Base-by-base conservation (phyloP, 2,113 vertebrate genomes). In the Pelecanus crispus region DNA sequence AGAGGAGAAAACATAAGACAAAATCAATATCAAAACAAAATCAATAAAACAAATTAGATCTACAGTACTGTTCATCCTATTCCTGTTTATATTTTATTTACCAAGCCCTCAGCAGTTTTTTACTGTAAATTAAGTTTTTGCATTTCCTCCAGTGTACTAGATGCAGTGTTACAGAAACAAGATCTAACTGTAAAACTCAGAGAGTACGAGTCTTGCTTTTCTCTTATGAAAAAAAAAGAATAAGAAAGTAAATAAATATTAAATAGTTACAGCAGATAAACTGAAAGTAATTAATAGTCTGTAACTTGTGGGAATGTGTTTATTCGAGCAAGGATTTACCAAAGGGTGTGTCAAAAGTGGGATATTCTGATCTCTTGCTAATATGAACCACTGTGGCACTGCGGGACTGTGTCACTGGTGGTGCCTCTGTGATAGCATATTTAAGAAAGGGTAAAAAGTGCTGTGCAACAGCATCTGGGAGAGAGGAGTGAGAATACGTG, bases 1-100 rank as follows among this genome's bases (percentile, higher is more conserved):
- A 88, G 59, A 95, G 22, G 34, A 86, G 36, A 34, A 81, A 94
- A 72, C 20, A 17, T 62, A 80, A 88, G 67, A 90, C 38, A 93
- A 95, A 94, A 95, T 90, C 78, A 90, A 94, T 96, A 62, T 5
- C 40, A 73, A 85, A 95, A 20, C 13, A 88, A 74, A 86, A 89
- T 93, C 82, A 86, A 88, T 90, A 88, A 88, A 86, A 56, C 11
- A 83, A 94, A 94, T 89, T 65, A 92, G 17, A 88, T 81, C 65
- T 75, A 36, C 65, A 81, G 21, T 68, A 71, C 36, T 88, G 26
- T 63, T 83, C 31, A 67, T 91, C 68, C 65, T 86, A 81, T 72
- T 74, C 50, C n/a, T 93, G 11, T 72, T 86, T 65, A 21, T 81
- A 63, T 90, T 95, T 94, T 84, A 71, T 72, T 88, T 86, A 91